Percentiles rank a stretch among this genome's conserved stretches.
These are phyloP conservation scores for Orestias chungarensis DNA, from an alignment of 2,797 vertebrate species.

Conservation along the genomic window DNA sequence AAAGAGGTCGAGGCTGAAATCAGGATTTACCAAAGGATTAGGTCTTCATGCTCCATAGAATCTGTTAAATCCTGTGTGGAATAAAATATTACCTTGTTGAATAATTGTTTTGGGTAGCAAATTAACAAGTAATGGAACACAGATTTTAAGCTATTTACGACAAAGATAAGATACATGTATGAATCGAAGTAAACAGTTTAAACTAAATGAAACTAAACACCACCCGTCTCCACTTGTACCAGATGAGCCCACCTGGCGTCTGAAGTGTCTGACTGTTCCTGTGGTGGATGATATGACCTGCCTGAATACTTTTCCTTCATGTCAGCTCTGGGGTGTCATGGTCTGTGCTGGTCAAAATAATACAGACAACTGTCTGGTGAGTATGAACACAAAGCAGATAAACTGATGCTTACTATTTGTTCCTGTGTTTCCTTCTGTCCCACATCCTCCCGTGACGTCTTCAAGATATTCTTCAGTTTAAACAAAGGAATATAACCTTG, in stretches of 20 bases:
- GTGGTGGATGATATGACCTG: conserved; percentile 55
- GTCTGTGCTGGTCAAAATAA: conserved; percentile 57
- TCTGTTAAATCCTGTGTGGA: conserved; percentile 3
- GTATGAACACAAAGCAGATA: conserved; percentile 7
- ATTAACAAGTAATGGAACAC: conserved; percentile 6
- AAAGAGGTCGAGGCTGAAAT: conserved; percentile 58
- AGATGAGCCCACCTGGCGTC: conserved; percentile 6
- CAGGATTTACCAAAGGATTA: conserved; percentile 47
- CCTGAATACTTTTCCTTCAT: conserved; percentile 27
- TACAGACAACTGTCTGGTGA: conserved; percentile 66
- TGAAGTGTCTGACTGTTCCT: conserved; percentile 60
- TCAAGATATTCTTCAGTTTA: neutral
- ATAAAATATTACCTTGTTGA: neutral
- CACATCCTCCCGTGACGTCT: neutral
- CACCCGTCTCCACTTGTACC: conserved; percentile 10
- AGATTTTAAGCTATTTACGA: conserved; percentile 1
- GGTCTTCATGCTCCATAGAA: conserved; percentile 28
- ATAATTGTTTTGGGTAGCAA: neutral
- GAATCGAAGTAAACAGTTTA: neutral
- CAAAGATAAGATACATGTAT: neutral
- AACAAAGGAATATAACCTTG: neutral
- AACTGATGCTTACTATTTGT: neutral
- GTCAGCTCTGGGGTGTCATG: conserved; percentile 45
- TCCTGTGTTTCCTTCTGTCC: neutral
- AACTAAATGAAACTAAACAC: conserved; percentile 11